Evolutionary conservation across 2,888 invertebrate genomes (phyloP).

Genomic region (Orthosia gothica): DNA sequence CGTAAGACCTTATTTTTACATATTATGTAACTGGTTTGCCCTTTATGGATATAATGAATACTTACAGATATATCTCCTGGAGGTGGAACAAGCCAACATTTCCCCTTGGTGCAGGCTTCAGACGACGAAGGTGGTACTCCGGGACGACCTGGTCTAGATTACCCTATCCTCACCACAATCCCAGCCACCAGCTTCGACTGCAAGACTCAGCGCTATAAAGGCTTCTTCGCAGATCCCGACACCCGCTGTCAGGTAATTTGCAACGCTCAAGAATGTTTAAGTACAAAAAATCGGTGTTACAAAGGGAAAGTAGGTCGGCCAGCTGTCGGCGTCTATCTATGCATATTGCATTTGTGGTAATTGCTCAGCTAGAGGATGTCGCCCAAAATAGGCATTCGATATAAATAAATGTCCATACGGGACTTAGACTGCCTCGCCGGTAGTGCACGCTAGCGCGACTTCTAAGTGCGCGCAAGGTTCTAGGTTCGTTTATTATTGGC

Average conservation of each 20-base stretch:
- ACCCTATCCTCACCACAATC: constrained; percentile 94
- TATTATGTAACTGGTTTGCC: not conserved
- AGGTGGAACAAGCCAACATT: constrained; percentile 83
- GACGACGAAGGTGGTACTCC: constrained; percentile 92
- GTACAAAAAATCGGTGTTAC: constrained; percentile 53
- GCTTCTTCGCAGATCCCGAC: constrained; percentile 97
- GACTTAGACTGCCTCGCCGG: constrained; percentile 3
- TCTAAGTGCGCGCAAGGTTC: not conserved
- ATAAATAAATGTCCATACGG: constrained; percentile 35
- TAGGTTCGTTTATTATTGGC: not conserved
- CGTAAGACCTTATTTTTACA: constrained; percentile 2
- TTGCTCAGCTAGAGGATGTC: constrained; percentile 65
- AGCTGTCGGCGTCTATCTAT: constrained; percentile 59
- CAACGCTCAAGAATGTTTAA: constrained; percentile 57
- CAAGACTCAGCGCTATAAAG: constrained; percentile 96
- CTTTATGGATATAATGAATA: constrained; percentile 8
- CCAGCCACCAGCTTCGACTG: constrained; percentile 95
- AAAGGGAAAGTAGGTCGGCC: constrained; percentile 69
- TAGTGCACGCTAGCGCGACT: not conserved
- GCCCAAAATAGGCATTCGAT: constrained; percentile 58
- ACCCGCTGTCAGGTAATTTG: constrained; percentile 94
- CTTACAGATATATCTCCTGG: constrained; percentile 75
- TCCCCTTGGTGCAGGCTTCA: constrained; percentile 84
- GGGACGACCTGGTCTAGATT: constrained; percentile 94
- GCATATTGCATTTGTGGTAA: constrained; percentile 68